These are phyloP conservation scores for Calliphora vicina DNA, from an alignment of 1,140 invertebrate genomes.

Conservation along the genomic window DNA sequence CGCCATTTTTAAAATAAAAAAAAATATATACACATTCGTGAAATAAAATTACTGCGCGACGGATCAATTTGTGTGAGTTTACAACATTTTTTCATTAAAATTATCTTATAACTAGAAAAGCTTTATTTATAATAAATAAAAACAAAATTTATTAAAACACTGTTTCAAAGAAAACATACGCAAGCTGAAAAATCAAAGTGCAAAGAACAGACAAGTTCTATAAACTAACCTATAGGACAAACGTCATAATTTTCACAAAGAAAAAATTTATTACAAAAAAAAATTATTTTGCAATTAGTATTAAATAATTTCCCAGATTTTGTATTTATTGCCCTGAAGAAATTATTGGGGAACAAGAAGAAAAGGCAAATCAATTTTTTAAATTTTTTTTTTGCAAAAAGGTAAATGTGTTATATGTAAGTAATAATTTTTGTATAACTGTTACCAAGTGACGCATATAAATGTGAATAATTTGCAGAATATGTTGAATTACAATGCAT, in stretches of 20 bases:
- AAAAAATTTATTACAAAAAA: background rate
- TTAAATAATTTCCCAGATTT: background rate
- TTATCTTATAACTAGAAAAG: background rate
- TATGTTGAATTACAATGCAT: background rate
- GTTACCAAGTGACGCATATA: conserved; percentile 21
- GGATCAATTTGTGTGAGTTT: conserved; percentile 36
- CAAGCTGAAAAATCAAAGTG: background rate
- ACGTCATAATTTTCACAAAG: background rate
- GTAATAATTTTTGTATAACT: conserved; percentile 7
- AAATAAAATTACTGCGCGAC: conserved; percentile 36
- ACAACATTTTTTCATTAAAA: background rate
- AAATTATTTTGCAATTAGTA: background rate
- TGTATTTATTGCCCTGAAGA: background rate
- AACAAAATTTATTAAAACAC: background rate
- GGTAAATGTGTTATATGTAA: background rate
- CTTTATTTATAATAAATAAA: background rate
- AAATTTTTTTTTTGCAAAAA: background rate
- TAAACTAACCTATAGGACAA: background rate
- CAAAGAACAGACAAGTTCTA: background rate
- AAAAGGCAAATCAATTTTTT: background rate
- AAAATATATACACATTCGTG: conserved; percentile 23
- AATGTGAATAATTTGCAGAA: background rate
- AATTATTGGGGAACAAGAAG: background rate
- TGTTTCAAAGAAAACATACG: background rate
- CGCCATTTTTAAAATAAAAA: background rate